Conservation (phyloP, 2,113 vertebrate genomes). For the Trematocara variabile region DNA sequence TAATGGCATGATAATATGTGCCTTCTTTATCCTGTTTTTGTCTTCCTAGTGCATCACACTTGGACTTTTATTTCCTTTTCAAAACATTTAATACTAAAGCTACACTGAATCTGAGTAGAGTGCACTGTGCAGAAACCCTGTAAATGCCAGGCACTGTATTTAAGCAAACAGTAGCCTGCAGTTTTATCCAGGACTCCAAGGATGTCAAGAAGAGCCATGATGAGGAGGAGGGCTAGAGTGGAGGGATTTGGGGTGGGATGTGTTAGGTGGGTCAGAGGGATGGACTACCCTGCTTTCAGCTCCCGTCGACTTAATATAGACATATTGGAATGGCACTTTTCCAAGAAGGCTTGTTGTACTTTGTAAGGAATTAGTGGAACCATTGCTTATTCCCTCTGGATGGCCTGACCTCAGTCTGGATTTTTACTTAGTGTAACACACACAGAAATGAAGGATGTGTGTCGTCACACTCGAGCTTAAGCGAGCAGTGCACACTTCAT, state of each 20-base stretch:
- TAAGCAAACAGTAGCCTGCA: slow-evolving; percentile 16
- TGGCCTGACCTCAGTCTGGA: slow-evolving; percentile 81
- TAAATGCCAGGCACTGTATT: slow-evolving; percentile 12
- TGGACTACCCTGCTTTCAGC: slow-evolving; percentile 62
- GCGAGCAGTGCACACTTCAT: slow-evolving; percentile 78
- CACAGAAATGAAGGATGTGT: slow-evolving; percentile 24
- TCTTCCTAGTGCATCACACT: not conserved
- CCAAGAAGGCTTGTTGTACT: slow-evolving; percentile 83
- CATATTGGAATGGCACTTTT: slow-evolving; percentile 85
- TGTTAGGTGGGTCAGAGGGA: slow-evolving; percentile 31
- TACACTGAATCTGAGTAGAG: slow-evolving; percentile 6
- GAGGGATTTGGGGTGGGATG: slow-evolving; percentile 44
- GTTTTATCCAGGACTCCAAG: slow-evolving; percentile 24
- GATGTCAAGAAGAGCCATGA: not conserved
- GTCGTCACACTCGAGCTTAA: not conserved
- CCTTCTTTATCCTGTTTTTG: not conserved
- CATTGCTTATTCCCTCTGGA: slow-evolving; percentile 87
- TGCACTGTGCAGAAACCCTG: not conserved
- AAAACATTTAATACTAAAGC: not conserved
- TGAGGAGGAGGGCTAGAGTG: not conserved
- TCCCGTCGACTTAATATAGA: slow-evolving; percentile 70
- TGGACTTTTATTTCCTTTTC: not conserved
- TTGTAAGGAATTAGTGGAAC: slow-evolving; percentile 86
- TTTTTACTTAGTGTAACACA: slow-evolving; percentile 60
- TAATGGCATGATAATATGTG: not conserved